Evolutionary conservation across 2,888 invertebrate species (phyloP), one percentile per base, ranked within the genome.

Genomic region (Archips crataeganus): DNA sequence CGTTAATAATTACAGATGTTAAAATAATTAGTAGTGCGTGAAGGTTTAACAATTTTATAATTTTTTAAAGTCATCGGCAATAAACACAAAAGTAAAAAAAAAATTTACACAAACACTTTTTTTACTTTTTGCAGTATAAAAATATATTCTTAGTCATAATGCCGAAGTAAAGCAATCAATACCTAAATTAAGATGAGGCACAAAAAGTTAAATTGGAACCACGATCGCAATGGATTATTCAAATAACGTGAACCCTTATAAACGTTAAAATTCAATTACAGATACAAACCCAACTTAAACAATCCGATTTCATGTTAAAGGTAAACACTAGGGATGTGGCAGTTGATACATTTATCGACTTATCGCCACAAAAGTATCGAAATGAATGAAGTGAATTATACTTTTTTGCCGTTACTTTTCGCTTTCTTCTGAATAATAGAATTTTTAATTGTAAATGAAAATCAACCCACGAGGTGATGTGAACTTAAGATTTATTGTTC

Each of bases 221-320:
- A 32, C 59, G 47, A 11, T 11, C 61, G 36, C 39, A 61, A 51
- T 51, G 13, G 39, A 69, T 61, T 51, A 49, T 69, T 61, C 69
- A 61, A 66, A 51, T 15, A 54, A 23, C 5, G 42, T 51, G 49
- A 51, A 39, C 39, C 51, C 47, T 23, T 13, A 36, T 49, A 51
- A 62, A 42, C 49, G 61, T 69, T 62, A 57, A 61, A 61, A 49
- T 69, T 51, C 61, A 69, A 69, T 69, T 62, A 69, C 61, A 59
- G 9, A 13, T 54, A 67, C 69, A 61, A 61, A 47, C 23, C 49
- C 36, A 8, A 51, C 61, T 39, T 57, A 57, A 57, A 51, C 49
- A 49, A 61, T 23, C 36, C 4, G 36, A 15, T 57, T 57, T 57
- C 57, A 61, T 36, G 10, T 15, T 47, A 49, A 47, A 69, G 61